Base-by-base conservation (phyloP, 2,113 vertebrate species). In the Canis aureus region DNA sequence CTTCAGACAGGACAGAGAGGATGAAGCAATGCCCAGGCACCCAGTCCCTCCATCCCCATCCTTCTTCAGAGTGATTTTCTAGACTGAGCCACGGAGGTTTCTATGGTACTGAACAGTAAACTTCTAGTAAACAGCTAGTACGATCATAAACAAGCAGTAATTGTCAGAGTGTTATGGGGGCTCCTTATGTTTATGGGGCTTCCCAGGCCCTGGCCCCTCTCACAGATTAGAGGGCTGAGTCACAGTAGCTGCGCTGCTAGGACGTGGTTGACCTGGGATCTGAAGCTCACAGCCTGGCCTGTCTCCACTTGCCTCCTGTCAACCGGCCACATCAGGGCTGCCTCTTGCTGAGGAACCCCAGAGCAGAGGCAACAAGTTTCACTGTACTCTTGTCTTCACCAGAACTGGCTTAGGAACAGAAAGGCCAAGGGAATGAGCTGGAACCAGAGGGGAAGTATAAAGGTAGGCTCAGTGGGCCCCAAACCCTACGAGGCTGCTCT, bases 401-500 rank as follows among this genome's bases (percentile, higher is more conserved):
- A 0, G 49, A 38, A 11, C 5, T 7, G 29, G 23, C n/a, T 35
- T 3, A 25, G 60, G 49, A 55, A 74, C 11, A 43, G 62, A 11
- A 69, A 67, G n/a, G 15, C 51, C 59, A 16, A 22, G 80, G 43
- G 53, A 35, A 81, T 73, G 80, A 0, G 0, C 3, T 22, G 32
- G 66, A 67, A 15, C 25, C 84, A 38, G 59, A 22, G 11, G 55
- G n/a, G 43, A 49, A 2, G 17, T 32, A 71, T 19, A 35, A 5
- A 27, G 3, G 8, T 27, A 3, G 57, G 23, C 64, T 80, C 43
- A 16, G n/a, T 12, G 35, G 23, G 2, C n/a, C 64, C 19, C 13
- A 5, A 73, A n/a, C 13, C 62, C 15, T 0, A 0, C 1, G 10
- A 8, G 7, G 62, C 27, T 2, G 29, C 66, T 35, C 17, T 16